A percentile compares a stretch with the other conserved stretches of the same genome.
Conservation (phyloP, 1,140 invertebrate species). For the Macrosteles quadrilineatus region DNA sequence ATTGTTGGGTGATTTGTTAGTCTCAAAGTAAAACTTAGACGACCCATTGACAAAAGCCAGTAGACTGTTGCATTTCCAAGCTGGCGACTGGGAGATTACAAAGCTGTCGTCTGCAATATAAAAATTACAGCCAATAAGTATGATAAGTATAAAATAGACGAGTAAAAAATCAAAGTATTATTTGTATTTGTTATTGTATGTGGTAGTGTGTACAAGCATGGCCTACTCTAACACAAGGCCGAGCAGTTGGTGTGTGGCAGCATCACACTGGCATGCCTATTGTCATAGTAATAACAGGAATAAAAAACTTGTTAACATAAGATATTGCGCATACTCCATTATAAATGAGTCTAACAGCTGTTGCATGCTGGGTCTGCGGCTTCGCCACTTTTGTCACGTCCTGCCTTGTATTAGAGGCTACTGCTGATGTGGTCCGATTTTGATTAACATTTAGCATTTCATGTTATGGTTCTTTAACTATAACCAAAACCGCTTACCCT, state of each 20-base stretch:
- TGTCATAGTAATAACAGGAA: background rate
- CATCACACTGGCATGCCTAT: no score
- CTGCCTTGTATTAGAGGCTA: no score
- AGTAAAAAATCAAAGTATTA: background rate
- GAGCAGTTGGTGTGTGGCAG: background rate
- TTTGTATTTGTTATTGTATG: background rate
- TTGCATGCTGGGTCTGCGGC: no score
- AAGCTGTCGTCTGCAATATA: constrained; percentile 38
- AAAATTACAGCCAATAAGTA: background rate
- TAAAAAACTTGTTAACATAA: background rate
- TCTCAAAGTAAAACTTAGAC: no score
- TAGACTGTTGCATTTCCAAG: constrained; percentile 34
- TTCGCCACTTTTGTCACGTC: no score
- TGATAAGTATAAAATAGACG: background rate
- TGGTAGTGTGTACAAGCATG: background rate
- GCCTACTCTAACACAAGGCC: background rate
- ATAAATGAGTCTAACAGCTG: no score
- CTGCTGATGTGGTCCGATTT: no score
- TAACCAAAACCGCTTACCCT: no score
- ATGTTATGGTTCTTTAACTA: no score
- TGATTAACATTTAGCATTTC: no score
- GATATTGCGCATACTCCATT: no score
- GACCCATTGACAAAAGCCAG: constrained; percentile 39
- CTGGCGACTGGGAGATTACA: constrained; percentile 39
- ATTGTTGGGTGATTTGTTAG: no score